Base-by-base conservation (phyloP, 2,888 invertebrate genomes). In the Volucella bombylans region DNA sequence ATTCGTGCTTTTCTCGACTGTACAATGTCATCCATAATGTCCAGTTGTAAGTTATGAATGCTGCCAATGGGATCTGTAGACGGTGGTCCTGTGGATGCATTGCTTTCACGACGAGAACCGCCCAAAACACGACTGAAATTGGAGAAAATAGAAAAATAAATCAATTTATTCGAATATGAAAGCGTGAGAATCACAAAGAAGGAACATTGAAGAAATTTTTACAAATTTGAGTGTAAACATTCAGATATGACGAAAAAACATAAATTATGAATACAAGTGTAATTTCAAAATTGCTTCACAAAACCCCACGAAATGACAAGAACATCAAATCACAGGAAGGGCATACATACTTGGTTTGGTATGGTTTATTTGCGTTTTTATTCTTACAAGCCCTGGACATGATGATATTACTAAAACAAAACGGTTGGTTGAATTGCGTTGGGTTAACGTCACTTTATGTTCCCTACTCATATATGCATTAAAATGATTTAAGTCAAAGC, bases 21-120 rank as follows among this genome's bases (percentile, higher is more conserved):
- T 12, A 96, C 95, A 83, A 97, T 97, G 89, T 97, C 96, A 88
- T 97, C 97, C 96, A 97, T 96, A 87, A 97, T 96, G 89, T 97
- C 97, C 88, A 97, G 92, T 90, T 96, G 96, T 8, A 97, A 93
- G 89, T 96, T 97, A 90, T 96, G 96, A 52, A 95, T 95, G 91
- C 96, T 96, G 71, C 96, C 96, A 59, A 93, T 91, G 52, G 95
- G 93, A 88, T 95, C 95, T 64, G 95, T 95, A 52, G 96, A 94
- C 61, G 96, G 95, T 64, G 96, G 95, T 87, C 96, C 95, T 10
- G 90, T 89, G 89, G 92, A 91, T 9, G 92, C 87, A 64, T 92
- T 92, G 52, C 91, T 91, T 69, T 91, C 91, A 18, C 91, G 89
- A 0, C 91, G 89, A 0, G 91, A 91, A 14, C 88, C 31, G 1